phyloP scores from a whole-genome alignment of 2,797 vertebrate genomes.

The Eidolon dupreanum region DNA sequence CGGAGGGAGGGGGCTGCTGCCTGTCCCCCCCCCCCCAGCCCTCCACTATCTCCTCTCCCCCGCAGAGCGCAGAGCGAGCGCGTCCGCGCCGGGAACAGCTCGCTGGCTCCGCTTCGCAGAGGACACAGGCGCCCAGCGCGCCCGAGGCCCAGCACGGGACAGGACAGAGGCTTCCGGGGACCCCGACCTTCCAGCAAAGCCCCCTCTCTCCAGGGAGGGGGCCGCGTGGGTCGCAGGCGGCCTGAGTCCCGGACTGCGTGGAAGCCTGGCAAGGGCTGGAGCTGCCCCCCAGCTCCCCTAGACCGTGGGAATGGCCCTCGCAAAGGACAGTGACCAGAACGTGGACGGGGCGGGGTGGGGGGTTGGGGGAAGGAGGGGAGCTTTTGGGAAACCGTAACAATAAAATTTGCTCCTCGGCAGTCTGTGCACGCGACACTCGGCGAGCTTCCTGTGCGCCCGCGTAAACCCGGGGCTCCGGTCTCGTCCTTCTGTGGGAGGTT shows the following conservation, averaged over 20 bases:
- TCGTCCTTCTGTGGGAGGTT: background rate
- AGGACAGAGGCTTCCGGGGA: background rate
- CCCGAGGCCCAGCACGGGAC: background rate
- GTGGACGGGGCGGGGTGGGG: background rate
- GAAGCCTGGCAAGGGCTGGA: background rate
- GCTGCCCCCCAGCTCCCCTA: background rate
- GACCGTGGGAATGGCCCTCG: background rate
- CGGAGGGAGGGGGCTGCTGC: background rate
- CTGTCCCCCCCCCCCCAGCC: background rate
- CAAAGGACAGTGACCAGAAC: background rate
- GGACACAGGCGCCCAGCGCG: rapidly evolving
- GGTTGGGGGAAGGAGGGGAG: background rate
- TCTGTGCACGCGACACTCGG: background rate
- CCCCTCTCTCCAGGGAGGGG: background rate
- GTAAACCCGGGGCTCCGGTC: background rate
- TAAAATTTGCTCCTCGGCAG: background rate
- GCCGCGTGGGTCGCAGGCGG: rapidly evolving
- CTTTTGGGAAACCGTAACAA: background rate
- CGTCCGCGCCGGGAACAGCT: background rate
- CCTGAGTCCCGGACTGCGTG: background rate
- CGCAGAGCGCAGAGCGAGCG: background rate
- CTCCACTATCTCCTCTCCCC: background rate
- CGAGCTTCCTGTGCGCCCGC: background rate
- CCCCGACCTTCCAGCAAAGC: background rate
- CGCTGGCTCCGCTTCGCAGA: background rate